Evolutionary conservation across 1,140 invertebrate species (phyloP).

Genomic region (Brachionus koreanus): DNA sequence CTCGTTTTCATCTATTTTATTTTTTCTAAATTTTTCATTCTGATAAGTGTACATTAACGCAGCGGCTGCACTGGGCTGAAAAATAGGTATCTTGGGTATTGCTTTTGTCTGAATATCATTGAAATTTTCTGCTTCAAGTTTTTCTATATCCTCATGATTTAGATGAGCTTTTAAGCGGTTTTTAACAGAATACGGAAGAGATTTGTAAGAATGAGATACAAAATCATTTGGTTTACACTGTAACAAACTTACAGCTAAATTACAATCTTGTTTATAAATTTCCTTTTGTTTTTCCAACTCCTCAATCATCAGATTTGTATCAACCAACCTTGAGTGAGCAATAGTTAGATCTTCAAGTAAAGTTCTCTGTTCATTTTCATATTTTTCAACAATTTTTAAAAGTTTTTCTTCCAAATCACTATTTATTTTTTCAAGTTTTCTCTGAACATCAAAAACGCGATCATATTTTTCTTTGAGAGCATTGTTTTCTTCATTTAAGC

Average conservation of each 20-base stretch:
- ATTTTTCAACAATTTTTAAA: slow-evolving; percentile 74
- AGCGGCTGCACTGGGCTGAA: slow-evolving; percentile 18
- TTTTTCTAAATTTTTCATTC: not conserved
- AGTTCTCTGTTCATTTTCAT: slow-evolving; percentile 80
- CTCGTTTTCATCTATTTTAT: not conserved
- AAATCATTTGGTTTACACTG: slow-evolving; percentile 92
- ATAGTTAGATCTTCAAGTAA: slow-evolving; percentile 80
- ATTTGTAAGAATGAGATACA: slow-evolving; percentile 69
- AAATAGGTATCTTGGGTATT: slow-evolving; percentile 19
- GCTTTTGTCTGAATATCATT: not conserved
- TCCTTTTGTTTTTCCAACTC: slow-evolving; percentile 89
- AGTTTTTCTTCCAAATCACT: slow-evolving; percentile 90
- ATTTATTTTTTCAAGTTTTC: slow-evolving; percentile 84
- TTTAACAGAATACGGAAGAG: slow-evolving; percentile 85
- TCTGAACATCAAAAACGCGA: not conserved
- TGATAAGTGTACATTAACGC: slow-evolving; percentile 9
- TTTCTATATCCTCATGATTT: slow-evolving; percentile 55
- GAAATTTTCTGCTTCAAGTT: slow-evolving; percentile 47
- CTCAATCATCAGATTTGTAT: slow-evolving; percentile 78
- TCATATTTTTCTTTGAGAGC: slow-evolving; percentile 9
- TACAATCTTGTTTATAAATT: slow-evolving; percentile 86
- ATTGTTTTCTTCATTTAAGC: slow-evolving; percentile 8
- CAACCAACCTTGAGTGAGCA: slow-evolving; percentile 77
- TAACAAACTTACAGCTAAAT: slow-evolving; percentile 82
- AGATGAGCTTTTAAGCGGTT: slow-evolving; percentile 68